These are phyloP conservation scores for Drosophila murphyi DNA, from an alignment of 1,140 invertebrate genomes.

Conservation along the genomic window DNA sequence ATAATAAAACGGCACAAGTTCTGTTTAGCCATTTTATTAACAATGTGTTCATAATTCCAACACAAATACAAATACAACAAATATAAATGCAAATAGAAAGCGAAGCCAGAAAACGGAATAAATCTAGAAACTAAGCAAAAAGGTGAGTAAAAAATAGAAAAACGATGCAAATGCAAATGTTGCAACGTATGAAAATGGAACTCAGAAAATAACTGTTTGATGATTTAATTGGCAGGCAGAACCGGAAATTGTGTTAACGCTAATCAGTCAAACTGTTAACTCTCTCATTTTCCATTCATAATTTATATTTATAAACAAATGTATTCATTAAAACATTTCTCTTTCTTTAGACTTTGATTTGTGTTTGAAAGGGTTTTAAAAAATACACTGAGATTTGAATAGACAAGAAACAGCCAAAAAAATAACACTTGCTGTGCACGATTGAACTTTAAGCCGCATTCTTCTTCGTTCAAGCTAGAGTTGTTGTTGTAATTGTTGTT, in stretches of 20 bases:
- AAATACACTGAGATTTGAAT: background rate
- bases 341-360: slow-evolving; percentile 46
- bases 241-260: slow-evolving; percentile 19
- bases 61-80: slow-evolving; percentile 16
- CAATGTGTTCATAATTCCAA: slow-evolving; percentile 73
- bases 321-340: slow-evolving; percentile 76
- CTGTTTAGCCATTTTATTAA: slow-evolving; percentile 68
- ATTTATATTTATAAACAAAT: slow-evolving; percentile 9
- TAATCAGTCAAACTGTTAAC: slow-evolving; percentile 72
- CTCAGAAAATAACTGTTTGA: slow-evolving; percentile 27
- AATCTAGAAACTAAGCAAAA: slow-evolving; percentile 13
- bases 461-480: slow-evolving; percentile 51
- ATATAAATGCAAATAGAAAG: slow-evolving; percentile 64
- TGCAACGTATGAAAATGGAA: background rate
- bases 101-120: slow-evolving; percentile 42
- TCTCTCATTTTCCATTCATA: slow-evolving; percentile 47
- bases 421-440: slow-evolving; percentile 77
- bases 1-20: slow-evolving; percentile 56
- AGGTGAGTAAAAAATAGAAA: slow-evolving; percentile 11
- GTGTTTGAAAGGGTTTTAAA: slow-evolving; percentile 27
- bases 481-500: too few relatives aligned
- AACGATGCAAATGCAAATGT: background rate
- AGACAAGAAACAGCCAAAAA: slow-evolving; percentile 10
- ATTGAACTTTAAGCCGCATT: slow-evolving; percentile 83
- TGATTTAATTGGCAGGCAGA: slow-evolving; percentile 18